Evolutionary conservation across 2,888 invertebrate species (phyloP), one percentile per base, ranked within the genome.

Genomic region (Punctoribates punctum): DNA sequence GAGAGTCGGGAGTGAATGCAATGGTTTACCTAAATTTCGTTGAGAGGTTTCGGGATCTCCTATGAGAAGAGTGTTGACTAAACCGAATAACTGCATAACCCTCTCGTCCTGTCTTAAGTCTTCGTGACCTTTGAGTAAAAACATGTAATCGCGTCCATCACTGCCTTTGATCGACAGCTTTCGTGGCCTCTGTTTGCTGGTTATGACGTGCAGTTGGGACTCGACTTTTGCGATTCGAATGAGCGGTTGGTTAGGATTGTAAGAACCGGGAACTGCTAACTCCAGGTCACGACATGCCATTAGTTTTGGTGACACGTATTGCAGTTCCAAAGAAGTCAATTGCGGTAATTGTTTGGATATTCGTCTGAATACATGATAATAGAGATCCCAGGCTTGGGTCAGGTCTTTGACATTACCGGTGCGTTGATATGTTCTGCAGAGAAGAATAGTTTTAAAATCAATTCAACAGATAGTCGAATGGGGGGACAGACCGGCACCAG

Each of bases 381-480:
- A 99, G 51, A 97, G 87, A 83, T 99, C 98, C 99, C 99, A 99
- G 3, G 99, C 99, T 83, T 96, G 96, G 83, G 96, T 96, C 79
- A 99, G 85, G 82, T 99, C 98, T 80, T 95, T 90, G 6, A 92
- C 90, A 81, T 91, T 91, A 0, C 91, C 90, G 0, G 94, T 92
- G 29, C 90, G 88, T 87, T 90, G 85, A 83, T 91, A 98, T 77
- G 81, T 94, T 89, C 82, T 92, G 17, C 5, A 42, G 54, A 29
- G 67, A 27, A 70, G 15, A 67, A 38, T 67, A 13, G 23, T 29
- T 17, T 29, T 15, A 60, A 6, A 27, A 38, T 38, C 13, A 38
- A 67, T 4, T 38, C 20, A 67, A n/a, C 8, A 65, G 15, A 29
- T 8, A 65, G n/a, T 73, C 3, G 25, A 57, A 9, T 5, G 5